Percentiles rank a stretch among this genome's conserved stretches.
Evolutionary conservation across 2,113 vertebrate genomes (phyloP).

Genomic region (Toxotes jaculatrix): DNA sequence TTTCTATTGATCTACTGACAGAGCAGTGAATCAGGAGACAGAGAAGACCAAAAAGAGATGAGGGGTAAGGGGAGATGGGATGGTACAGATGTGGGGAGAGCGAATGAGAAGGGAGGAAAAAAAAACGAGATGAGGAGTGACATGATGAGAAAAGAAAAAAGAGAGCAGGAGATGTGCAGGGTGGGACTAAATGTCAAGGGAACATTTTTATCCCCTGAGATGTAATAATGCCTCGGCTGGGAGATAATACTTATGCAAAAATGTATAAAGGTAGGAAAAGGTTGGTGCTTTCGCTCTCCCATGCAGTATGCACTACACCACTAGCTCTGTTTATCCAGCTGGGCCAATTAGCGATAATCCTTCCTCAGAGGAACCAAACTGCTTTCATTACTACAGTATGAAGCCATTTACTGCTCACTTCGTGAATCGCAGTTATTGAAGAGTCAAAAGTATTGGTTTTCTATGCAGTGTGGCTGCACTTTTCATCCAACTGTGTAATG

Average conservation of each 20-base stretch:
- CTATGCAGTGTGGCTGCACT: slow-evolving; percentile 49
- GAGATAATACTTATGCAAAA: slow-evolving; percentile 29
- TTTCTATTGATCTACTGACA: slow-evolving; percentile 79
- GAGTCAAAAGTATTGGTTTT: slow-evolving; percentile 62
- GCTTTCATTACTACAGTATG: slow-evolving; percentile 67
- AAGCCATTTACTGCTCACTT: slow-evolving; percentile 61
- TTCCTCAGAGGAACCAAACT: slow-evolving; percentile 72
- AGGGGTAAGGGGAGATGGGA: slow-evolving; percentile 33
- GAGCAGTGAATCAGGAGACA: slow-evolving; percentile 77
- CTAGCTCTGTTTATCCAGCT: slow-evolving; percentile 73
- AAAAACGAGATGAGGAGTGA: slow-evolving; percentile 19
- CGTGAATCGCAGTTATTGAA: slow-evolving; percentile 64
- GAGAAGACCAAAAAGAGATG: slow-evolving; percentile 62
- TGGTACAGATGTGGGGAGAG: slow-evolving; percentile 38
- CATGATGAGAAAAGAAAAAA: slow-evolving; percentile 4
- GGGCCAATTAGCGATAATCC: slow-evolving; percentile 76
- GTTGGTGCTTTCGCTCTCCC: slow-evolving; percentile 45
- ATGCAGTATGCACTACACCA: slow-evolving; percentile 50
- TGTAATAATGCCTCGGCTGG: slow-evolving; percentile 29
- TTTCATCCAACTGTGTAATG: slow-evolving; percentile 58
- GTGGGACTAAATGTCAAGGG: slow-evolving; percentile 50
- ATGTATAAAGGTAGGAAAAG: slow-evolving; percentile 4
- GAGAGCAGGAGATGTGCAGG: not conserved
- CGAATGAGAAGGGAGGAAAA: not conserved
- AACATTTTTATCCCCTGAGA: slow-evolving; percentile 44